Percentiles rank a stretch among this genome's conserved stretches.
Conservation (phyloP, 2,888 invertebrate genomes). For the Ariolimax columbianus region DNA sequence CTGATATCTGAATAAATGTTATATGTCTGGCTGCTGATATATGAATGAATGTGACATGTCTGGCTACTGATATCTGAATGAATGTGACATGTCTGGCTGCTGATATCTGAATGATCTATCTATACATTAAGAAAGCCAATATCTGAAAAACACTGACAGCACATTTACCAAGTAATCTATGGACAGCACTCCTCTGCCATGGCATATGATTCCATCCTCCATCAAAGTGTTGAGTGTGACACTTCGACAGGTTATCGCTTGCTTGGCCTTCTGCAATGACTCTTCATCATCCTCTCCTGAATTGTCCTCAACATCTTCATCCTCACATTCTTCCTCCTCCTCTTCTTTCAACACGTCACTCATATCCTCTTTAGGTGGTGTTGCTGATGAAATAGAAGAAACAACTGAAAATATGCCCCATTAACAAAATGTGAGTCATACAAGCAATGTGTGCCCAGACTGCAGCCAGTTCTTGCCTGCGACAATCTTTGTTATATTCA, state of each 20-base stretch:
- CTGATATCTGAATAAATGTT: too few relatives aligned
- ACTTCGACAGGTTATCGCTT: conserved; percentile 78
- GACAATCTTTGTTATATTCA: too few relatives aligned
- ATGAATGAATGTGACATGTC: too few relatives aligned
- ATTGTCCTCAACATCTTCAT: conserved; percentile 52
- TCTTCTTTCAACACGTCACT: conserved; percentile 64
- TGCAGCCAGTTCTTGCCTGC: too few relatives aligned
- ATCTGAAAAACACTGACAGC: background rate
- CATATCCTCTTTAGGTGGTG: conserved; percentile 48
- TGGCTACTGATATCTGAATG: too few relatives aligned
- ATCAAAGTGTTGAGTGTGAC: conserved; percentile 92
- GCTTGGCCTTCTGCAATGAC: conserved; percentile 57
- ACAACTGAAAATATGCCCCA: background rate
- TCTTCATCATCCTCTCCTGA: conserved; percentile 63
- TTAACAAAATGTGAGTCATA: too few relatives aligned
- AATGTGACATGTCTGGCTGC: too few relatives aligned
- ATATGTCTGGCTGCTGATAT: too few relatives aligned
- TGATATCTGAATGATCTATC: too few relatives aligned
- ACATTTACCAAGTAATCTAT: conserved; percentile 90
- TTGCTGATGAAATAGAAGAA: background rate
- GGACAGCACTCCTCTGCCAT: conserved; percentile 90
- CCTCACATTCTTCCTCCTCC: conserved; percentile 61
- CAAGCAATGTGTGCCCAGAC: too few relatives aligned
- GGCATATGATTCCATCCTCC: conserved; percentile 89
- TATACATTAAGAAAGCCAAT: too few relatives aligned